phyloP scores from a whole-genome alignment of 2,113 vertebrate genomes.

The Micronycteris hirsuta region DNA sequence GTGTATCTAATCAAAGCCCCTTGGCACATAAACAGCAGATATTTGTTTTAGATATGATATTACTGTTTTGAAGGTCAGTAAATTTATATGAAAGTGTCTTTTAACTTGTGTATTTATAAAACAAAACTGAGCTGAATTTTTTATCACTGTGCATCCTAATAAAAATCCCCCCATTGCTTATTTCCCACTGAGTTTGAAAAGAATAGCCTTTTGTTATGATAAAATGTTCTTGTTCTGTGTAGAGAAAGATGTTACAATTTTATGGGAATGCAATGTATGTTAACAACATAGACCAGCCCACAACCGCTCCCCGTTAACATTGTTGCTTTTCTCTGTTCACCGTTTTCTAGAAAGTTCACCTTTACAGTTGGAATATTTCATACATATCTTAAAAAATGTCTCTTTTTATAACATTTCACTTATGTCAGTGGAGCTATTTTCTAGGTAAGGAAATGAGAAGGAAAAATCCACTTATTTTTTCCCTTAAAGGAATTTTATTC shows the following conservation, averaged over 20 bases:
- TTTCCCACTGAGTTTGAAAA: constrained; percentile 54
- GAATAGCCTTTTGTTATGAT: constrained; percentile 67
- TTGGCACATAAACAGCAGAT: not conserved
- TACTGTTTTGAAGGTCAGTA: constrained; percentile 42
- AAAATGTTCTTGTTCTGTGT: constrained; percentile 57
- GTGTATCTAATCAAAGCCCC: not conserved
- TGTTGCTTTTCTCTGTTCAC: constrained; percentile 41
- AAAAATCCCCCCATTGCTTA: constrained; percentile 38
- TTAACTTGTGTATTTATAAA: constrained; percentile 37
- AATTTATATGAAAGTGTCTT: constrained; percentile 49
- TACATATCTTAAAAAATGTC: constrained; percentile 65
- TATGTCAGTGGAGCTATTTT: constrained; percentile 60
- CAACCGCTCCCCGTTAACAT: constrained; percentile 61
- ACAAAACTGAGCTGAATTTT: constrained; percentile 24
- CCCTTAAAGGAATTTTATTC: constrained; percentile 65
- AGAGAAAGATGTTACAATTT: constrained; percentile 37
- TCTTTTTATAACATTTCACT: constrained; percentile 56
- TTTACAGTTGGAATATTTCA: constrained; percentile 54
- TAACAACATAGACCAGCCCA: constrained; percentile 46
- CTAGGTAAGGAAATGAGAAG: constrained; percentile 36
- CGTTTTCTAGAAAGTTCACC: constrained; percentile 56
- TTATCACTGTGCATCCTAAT: constrained; percentile 46
- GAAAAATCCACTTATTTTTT: constrained; percentile 56
- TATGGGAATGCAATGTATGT: constrained; percentile 49
- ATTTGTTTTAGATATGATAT: constrained; percentile 37